Evolutionary conservation across 2,888 invertebrate genomes (phyloP), one percentile per base, ranked within the genome.

Genomic region (Dynastes tityus): DNA sequence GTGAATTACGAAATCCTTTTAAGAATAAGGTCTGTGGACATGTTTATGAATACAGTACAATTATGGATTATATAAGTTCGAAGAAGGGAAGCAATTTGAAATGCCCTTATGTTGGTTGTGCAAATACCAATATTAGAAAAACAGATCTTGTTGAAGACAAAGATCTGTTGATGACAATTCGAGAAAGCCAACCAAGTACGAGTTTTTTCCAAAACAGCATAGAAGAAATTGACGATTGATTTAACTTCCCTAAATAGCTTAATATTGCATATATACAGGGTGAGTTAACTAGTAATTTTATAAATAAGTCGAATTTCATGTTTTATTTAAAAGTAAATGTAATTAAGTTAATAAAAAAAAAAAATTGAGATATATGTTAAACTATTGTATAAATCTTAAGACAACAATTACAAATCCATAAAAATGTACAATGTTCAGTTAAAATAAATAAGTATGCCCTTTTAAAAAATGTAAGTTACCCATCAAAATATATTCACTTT

Each of bases 51-150:
- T 58, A 77, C 22, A 55, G 58, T 29, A 27, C 55, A 3, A 77
- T 77, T 13, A 22, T 53, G n/a, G 2, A 6, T 49, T 77, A 77
- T 11, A 67, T 77, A 37, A 68, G 58, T 9, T 68, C 40, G 9
- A 67, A 68, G 2, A 67, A 68, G 58, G 6, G 6, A 40, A 68
- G 32, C 13, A 6, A 8, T 11, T 45, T 11, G 13, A 53, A 68
- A 8, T 77, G 77, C 55, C 77, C 77, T 29, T 68, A 77, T 29
- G 67, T 77, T 55, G 77, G 77, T 4, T 77, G 77, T 45, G 40
- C 45, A 27, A 77, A 77, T 77, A 22, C 37, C 2, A 77, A 77
- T 29, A 32, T 77, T 37, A 37, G 27, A 40, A 40, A 45, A 40
- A 8, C 22, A 45, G 77, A 77, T 58, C 27, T 77, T 4, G 29